Evolutionary conservation across 1,140 invertebrate genomes (phyloP).

Genomic region (Orchestia grillus): DNA sequence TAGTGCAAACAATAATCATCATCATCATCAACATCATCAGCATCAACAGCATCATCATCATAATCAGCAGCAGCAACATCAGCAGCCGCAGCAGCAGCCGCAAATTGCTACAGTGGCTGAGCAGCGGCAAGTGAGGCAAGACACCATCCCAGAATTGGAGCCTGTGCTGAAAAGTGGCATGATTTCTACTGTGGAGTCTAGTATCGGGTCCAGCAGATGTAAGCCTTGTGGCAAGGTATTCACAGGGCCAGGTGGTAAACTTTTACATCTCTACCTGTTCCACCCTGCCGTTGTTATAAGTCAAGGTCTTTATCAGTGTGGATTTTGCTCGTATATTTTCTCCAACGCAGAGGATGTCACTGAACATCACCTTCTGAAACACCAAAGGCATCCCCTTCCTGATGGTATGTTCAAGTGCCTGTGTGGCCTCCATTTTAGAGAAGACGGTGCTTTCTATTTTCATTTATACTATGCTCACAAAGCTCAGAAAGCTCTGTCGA

Average conservation of each 20-base stretch:
- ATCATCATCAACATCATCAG: conserved; percentile 2
- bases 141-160: conserved; percentile 46
- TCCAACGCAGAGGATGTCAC: conserved; percentile 66
- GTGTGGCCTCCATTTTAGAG: conserved; percentile 67
- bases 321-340: conserved; percentile 66
- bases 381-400: conserved; percentile 62
- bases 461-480: conserved; percentile 68
- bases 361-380: conserved; percentile 65
- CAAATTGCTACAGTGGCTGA: conserved; percentile 59
- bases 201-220: conserved; percentile 62
- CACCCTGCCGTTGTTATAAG: conserved; percentile 65
- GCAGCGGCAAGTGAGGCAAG: conserved; percentile 61
- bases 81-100: conserved; percentile 18
- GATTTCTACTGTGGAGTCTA: conserved; percentile 61
- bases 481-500: conserved; percentile 65
- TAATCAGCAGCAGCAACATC: too few relatives aligned
- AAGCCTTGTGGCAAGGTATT: conserved; percentile 62
- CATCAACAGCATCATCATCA: too few relatives aligned
- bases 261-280: conserved; percentile 67
- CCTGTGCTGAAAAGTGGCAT: conserved; percentile 62
- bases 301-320: conserved; percentile 64
- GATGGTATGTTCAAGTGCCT: conserved; percentile 66
- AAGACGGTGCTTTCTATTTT: conserved; percentile 67
- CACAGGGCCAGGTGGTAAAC: conserved; percentile 61
- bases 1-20: not conserved